These are phyloP conservation scores for Drosophila atripex DNA, from an alignment of 2,888 invertebrate genomes.

Conservation along the genomic window DNA sequence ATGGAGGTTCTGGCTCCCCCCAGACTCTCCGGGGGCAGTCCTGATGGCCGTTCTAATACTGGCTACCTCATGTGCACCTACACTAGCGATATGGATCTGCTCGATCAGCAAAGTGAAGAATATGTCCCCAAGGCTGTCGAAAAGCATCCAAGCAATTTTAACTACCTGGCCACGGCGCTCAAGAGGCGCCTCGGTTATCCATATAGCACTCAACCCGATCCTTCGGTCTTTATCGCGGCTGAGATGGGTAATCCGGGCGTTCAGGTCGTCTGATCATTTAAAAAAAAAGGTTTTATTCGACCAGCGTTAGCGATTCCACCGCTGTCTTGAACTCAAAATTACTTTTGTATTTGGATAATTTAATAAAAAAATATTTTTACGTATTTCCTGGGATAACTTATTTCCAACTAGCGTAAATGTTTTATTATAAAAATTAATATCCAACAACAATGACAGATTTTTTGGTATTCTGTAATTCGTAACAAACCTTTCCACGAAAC, in stretches of 20 bases:
- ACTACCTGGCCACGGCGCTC: constrained; percentile 40
- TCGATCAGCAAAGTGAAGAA: not conserved
- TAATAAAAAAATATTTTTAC: not conserved
- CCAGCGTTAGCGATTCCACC: not conserved
- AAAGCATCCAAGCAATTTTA: constrained; percentile 12
- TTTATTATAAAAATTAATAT: too few species aligned
- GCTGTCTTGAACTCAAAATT: not conserved
- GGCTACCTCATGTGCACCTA: not conserved
- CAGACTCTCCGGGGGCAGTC: not conserved
- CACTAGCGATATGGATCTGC: not conserved
- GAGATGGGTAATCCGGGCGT: not conserved
- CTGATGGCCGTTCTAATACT: not conserved
- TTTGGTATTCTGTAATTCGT: not conserved
- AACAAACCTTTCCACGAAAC: not conserved
- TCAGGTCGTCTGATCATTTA: not conserved
- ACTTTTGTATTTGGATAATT: not conserved
- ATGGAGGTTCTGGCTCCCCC: too few species aligned
- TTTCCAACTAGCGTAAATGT: too few species aligned
- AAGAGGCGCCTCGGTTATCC: constrained; percentile 10
- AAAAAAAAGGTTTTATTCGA: not conserved
- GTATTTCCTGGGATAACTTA: not conserved
- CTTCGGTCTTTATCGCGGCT: not conserved
- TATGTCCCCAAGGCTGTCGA: not conserved
- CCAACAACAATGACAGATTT: too few species aligned
- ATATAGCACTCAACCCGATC: not conserved